These are phyloP conservation scores for Tetragonisca angustula DNA, from an alignment of 2,888 invertebrate genomes.

Conservation along the genomic window DNA sequence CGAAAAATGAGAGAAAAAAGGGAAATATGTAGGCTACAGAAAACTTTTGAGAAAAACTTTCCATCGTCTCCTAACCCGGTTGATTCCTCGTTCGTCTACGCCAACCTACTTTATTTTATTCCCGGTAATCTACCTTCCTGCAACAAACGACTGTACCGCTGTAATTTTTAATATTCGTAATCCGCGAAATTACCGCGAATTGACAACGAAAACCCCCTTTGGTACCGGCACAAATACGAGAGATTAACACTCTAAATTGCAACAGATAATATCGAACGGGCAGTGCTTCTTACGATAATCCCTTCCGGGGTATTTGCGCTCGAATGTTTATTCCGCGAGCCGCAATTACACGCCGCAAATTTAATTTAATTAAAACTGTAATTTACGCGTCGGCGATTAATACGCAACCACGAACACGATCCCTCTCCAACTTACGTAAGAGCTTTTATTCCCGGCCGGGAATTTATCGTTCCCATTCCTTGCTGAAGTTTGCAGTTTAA, in stretches of 20 bases:
- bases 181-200: not conserved
- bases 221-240: not conserved
- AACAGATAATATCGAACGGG: slow-evolving; percentile 13
- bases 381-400: slow-evolving; percentile 39
- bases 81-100: no score
- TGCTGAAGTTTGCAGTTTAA: slow-evolving; percentile 8
- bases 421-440: slow-evolving; percentile 4
- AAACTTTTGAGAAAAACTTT: no score
- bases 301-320: not conserved
- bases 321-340: not conserved
- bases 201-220: not conserved
- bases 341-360: slow-evolving; percentile 31
- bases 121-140: not conserved
- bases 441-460: slow-evolving; percentile 13
- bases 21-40: no score
- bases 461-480: slow-evolving; percentile 11
- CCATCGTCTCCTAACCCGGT: no score
- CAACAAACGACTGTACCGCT: not conserved
- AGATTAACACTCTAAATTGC: not conserved
- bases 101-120: not conserved
- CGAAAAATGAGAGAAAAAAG: no score
- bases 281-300: slow-evolving; percentile 31
- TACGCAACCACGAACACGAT: slow-evolving; percentile 9
- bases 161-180: not conserved
- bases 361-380: slow-evolving; percentile 38